These are phyloP conservation scores for Girardinichthys multiradiatus DNA, from an alignment of 2,113 vertebrate species.

Conservation along the genomic window DNA sequence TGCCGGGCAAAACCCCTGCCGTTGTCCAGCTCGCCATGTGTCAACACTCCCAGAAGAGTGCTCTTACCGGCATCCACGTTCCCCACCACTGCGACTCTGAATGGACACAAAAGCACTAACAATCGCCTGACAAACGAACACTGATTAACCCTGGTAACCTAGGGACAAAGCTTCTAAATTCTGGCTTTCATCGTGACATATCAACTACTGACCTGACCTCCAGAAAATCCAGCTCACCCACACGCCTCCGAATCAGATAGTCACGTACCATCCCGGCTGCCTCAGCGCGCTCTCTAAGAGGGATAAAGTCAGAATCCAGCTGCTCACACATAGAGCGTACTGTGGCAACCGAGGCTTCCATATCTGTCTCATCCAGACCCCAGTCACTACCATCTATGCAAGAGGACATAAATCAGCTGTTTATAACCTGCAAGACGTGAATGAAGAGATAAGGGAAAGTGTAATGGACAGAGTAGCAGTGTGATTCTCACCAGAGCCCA, in stretches of 20 bases:
- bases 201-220: slow-evolving; percentile 91
- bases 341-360: slow-evolving; percentile 95
- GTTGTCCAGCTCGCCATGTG: slow-evolving; percentile 96
- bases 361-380: slow-evolving; percentile 91
- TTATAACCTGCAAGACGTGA: not conserved
- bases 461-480: not conserved
- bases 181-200: not conserved
- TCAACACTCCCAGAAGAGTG: slow-evolving; percentile 93
- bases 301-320: slow-evolving; percentile 91
- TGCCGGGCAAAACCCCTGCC: slow-evolving; percentile 96
- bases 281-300: slow-evolving; percentile 90
- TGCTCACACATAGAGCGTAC: slow-evolving; percentile 95
- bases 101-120: not conserved
- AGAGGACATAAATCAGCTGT: not conserved
- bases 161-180: not conserved
- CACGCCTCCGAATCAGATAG: slow-evolving; percentile 92
- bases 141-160: not conserved
- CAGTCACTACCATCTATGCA: slow-evolving; percentile 92
- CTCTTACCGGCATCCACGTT: slow-evolving; percentile 98
- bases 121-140: not conserved
- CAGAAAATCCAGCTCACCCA: slow-evolving; percentile 98
- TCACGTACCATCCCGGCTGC: slow-evolving; percentile 90
- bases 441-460: not conserved
- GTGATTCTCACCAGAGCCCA: slow-evolving; percentile 89
- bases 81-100: slow-evolving; percentile 96